These are phyloP conservation scores for Acanthosepion lycidas DNA, from an alignment of 2,888 invertebrate genomes.

Conservation along the genomic window DNA sequence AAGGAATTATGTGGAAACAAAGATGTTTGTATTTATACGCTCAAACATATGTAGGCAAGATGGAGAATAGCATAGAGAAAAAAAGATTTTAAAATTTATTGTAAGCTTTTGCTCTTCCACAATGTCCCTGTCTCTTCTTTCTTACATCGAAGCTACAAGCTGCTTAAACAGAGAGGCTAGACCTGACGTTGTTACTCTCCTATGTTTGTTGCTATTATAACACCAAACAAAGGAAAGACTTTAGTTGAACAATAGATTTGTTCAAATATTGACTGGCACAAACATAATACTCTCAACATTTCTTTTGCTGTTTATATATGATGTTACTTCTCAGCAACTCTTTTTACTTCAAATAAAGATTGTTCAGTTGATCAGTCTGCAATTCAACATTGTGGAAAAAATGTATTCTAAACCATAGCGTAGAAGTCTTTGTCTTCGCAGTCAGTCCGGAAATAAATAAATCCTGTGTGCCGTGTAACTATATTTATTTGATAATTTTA, in stretches of 20 bases:
- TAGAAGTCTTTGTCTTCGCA: neutral
- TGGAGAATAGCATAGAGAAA: too few species aligned
- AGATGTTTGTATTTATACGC: too few species aligned
- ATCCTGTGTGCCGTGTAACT: neutral
- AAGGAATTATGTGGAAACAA: too few species aligned
- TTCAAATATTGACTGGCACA: neutral
- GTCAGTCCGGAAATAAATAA: slow-evolving; percentile 6
- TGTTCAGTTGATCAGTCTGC: slow-evolving; percentile 11
- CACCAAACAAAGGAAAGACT: neutral
- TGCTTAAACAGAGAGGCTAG: neutral
- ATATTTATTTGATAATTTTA: neutral
- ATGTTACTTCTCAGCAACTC: neutral
- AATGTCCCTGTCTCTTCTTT: too few species aligned
- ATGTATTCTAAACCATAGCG: neutral
- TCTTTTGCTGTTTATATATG: neutral
- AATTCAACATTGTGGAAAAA: neutral
- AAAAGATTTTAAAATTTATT: too few species aligned
- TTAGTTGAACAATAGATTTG: neutral
- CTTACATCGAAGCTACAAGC: neutral
- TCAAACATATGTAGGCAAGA: too few species aligned
- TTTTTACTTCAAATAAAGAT: neutral
- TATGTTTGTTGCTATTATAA: neutral
- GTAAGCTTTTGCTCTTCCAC: neutral
- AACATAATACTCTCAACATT: neutral
- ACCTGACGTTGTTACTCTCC: neutral